Evolutionary conservation across 2,797 vertebrate genomes (phyloP), one percentile per base, ranked within the genome.

Genomic region (Catharus ustulatus): DNA sequence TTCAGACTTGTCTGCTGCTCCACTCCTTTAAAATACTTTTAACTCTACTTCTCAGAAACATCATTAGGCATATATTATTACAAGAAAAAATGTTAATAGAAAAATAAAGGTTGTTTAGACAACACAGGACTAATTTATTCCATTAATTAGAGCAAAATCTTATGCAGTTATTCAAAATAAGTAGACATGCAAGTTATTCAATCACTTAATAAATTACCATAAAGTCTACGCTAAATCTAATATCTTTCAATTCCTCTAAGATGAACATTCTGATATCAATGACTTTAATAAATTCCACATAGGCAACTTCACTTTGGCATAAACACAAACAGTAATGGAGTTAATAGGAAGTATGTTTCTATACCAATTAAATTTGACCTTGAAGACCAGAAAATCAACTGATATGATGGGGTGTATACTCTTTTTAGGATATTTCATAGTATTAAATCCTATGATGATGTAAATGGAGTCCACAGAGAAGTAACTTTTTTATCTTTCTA

Each of bases 121-220:
- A 49, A 90, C 45, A 54, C 34, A 82, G 13, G 30, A 77, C 32
- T 93, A 93, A 95, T 93, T 87, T 96, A 94, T 95, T 87, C 86
- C 13, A 80, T 75, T 93, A 96, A 94, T 96, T 94, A 91, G 62
- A 75, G 61, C 20, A 42, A 72, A 89, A 89, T 93, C 90, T 87
- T 80, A 79, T 89, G 61, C 68, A 94, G 48, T 87, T 92, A 91
- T 78, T 96, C 73, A 93, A 89, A 94, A 87, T 85, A 94, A 94
- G 72, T 93, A 95, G 88, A 87, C 92, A 75, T 78, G 49, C 30
- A 74, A 92, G 81, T 80, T 96, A 87, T 83, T 93, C 57, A 79
- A 87, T 90, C 72, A 83, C 74, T 68, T 90, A 83, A 90, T 85
- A 95, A 95, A 95, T 93, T 89, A 84, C 48, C 77, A 82, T 94